phyloP scores from a whole-genome alignment of 1,140 invertebrate species.

The Pogonomyrmex barbatus region DNA sequence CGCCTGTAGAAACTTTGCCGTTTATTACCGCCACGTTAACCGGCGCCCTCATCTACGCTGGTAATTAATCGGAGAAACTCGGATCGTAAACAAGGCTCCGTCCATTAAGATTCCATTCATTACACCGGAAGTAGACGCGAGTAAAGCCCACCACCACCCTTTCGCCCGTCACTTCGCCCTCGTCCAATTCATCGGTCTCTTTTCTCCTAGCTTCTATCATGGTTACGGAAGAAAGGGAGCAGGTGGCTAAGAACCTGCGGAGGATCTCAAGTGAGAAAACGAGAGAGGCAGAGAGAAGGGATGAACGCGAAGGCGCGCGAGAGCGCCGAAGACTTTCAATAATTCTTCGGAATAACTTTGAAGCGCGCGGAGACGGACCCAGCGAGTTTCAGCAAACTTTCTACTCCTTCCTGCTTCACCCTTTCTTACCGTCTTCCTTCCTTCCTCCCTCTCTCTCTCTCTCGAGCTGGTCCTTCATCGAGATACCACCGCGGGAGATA shows the following conservation, averaged over 20 bases:
- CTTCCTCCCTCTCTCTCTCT: slow-evolving; percentile 37
- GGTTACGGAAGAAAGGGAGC: slow-evolving; percentile 50
- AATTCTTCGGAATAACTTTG: slow-evolving; percentile 81
- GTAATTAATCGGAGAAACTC: slow-evolving; percentile 82
- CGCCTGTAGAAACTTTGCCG: slow-evolving; percentile 70
- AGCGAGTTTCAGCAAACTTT: slow-evolving; percentile 75
- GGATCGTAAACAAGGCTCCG: slow-evolving; percentile 81
- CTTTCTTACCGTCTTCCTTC: slow-evolving; percentile 29
- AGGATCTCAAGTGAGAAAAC: slow-evolving; percentile 56
- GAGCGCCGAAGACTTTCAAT: slow-evolving; percentile 77
- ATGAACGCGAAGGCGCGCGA: slow-evolving; percentile 15
- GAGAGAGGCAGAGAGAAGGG: slow-evolving; percentile 1
- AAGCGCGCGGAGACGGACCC: slow-evolving; percentile 69
- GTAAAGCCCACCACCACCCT: slow-evolving; percentile 48
- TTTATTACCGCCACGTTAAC: slow-evolving; percentile 72
- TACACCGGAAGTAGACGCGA: slow-evolving; percentile 78
- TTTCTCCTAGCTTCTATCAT: slow-evolving; percentile 29
- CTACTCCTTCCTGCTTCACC: slow-evolving; percentile 34
- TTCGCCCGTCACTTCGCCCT: slow-evolving; percentile 19
- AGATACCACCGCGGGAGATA: slow-evolving; percentile 61
- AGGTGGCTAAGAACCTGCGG: slow-evolving; percentile 62
- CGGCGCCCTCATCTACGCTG: slow-evolving; percentile 65
- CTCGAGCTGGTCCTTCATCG: slow-evolving; percentile 45
- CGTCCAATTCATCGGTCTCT: slow-evolving; percentile 22
- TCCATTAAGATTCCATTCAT: slow-evolving; percentile 83